Percentiles rank a stretch among this genome's conserved stretches.
These are phyloP conservation scores for Aplocera efformata DNA, from an alignment of 2,888 invertebrate genomes.

Conservation along the genomic window DNA sequence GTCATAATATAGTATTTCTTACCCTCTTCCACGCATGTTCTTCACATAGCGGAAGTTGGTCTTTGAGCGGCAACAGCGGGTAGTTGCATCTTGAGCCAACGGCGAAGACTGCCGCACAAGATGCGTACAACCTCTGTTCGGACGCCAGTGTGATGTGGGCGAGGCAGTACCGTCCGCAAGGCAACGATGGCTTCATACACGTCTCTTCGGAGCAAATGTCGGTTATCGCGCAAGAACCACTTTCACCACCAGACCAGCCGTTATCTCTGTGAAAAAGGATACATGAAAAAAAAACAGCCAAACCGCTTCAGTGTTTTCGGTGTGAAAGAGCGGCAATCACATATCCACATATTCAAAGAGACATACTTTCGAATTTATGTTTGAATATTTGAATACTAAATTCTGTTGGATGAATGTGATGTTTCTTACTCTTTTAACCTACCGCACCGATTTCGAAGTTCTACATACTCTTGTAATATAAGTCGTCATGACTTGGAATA, in stretches of 20 bases:
- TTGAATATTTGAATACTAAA: too few relatives aligned
- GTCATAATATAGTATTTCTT: conserved; percentile 36
- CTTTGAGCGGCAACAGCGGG: conserved; percentile 66
- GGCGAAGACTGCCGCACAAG: conserved; percentile 75
- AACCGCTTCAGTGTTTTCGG: too few relatives aligned
- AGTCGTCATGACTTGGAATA: too few relatives aligned
- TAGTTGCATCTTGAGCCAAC: conserved; percentile 71
- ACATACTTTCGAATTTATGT: too few relatives aligned
- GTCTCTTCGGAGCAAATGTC: conserved; percentile 47
- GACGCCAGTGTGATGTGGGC: conserved; percentile 91
- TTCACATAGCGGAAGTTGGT: conserved; percentile 89
- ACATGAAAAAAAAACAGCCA: too few relatives aligned
- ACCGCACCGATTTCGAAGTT: too few relatives aligned
- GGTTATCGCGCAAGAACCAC: conserved; percentile 32
- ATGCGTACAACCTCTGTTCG: conserved; percentile 86
- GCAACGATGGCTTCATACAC: conserved; percentile 77
- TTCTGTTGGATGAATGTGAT: too few relatives aligned
- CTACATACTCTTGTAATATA: too few relatives aligned
- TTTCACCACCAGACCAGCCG: conserved; percentile 65
- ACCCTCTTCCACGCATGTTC: conserved; percentile 92
- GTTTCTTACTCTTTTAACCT: too few relatives aligned
- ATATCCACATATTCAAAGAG: too few relatives aligned
- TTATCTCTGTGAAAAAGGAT: conserved; percentile 43
- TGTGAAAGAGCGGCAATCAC: too few relatives aligned
- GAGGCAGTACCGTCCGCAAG: conserved; percentile 90